These are phyloP conservation scores for Otolemur crassicaudatus DNA, from an alignment of 2,797 vertebrate species.

Conservation along the genomic window DNA sequence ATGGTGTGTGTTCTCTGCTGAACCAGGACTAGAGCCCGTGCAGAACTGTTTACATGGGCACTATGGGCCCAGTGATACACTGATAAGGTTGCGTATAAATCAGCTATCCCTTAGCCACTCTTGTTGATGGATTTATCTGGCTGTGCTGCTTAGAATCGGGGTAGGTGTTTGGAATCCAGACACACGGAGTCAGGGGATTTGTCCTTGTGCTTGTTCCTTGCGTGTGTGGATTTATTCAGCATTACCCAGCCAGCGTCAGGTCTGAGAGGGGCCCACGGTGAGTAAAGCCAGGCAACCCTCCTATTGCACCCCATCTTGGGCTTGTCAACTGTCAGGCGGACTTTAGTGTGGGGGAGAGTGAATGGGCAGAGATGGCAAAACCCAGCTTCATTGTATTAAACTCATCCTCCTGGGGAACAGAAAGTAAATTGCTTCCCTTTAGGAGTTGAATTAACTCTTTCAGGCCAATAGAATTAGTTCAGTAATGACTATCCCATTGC, in stretches of 20 bases:
- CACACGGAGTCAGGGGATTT: constrained; percentile 30
- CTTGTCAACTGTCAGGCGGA: constrained; percentile 30
- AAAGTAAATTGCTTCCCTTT: constrained; percentile 68
- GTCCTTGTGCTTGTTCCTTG: neutral
- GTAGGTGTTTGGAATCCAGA: constrained; percentile 47
- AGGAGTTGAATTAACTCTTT: constrained; percentile 75
- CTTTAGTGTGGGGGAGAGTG: neutral
- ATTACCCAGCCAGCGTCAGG: neutral
- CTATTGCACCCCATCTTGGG: neutral
- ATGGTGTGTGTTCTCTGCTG: neutral
- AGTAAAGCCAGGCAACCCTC: neutral
- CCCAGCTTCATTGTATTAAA: neutral
- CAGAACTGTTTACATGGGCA: neutral
- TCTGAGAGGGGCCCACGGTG: neutral
- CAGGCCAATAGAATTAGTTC: constrained; percentile 42
- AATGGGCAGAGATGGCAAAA: neutral
- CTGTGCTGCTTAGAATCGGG: neutral
- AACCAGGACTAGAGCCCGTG: neutral
- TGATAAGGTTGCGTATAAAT: neutral
- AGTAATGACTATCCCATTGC: neutral
- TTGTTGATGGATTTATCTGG: constrained; percentile 24
- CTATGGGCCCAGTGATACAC: neutral
- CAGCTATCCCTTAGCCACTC: neutral
- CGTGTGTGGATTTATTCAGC: neutral
- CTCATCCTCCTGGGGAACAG: constrained; percentile 29